These are phyloP conservation scores for Cyanoderma ruficeps DNA, from an alignment of 2,113 vertebrate species.

Conservation along the genomic window DNA sequence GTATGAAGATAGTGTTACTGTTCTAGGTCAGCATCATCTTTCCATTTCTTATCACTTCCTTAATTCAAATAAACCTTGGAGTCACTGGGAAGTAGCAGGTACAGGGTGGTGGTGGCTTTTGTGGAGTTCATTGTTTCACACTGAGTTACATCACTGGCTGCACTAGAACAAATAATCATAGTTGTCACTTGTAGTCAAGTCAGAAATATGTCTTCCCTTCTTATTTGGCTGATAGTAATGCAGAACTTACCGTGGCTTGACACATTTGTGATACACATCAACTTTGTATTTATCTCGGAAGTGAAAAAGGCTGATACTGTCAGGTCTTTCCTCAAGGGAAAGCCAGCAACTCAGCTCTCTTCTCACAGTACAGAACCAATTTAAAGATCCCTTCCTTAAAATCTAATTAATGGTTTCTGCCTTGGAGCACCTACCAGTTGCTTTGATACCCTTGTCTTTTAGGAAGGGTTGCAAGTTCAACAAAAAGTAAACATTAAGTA, in stretches of 20 bases:
- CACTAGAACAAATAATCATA: background rate
- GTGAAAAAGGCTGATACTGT: background rate
- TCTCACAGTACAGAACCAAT: background rate
- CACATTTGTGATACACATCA: background rate
- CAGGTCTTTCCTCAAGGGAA: background rate
- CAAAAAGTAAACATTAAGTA: background rate
- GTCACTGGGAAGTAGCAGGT: background rate
- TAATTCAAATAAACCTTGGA: background rate
- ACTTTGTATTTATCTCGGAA: background rate
- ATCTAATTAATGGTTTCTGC: background rate
- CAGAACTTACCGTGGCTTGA: background rate
- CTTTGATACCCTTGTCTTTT: background rate
- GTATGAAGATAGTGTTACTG: background rate
- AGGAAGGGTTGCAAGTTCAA: background rate
- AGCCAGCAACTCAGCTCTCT: background rate
- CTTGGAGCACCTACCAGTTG: background rate
- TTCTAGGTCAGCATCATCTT: background rate
- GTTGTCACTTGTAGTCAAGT: background rate
- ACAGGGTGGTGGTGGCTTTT: background rate
- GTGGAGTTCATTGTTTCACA: background rate
- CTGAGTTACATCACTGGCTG: background rate
- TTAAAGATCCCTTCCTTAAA: background rate
- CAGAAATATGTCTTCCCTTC: background rate
- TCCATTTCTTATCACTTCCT: background rate
- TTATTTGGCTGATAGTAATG: background rate